Evolutionary conservation across 2,113 vertebrate genomes (phyloP).

Genomic region (Ivindomyrus marchei): DNA sequence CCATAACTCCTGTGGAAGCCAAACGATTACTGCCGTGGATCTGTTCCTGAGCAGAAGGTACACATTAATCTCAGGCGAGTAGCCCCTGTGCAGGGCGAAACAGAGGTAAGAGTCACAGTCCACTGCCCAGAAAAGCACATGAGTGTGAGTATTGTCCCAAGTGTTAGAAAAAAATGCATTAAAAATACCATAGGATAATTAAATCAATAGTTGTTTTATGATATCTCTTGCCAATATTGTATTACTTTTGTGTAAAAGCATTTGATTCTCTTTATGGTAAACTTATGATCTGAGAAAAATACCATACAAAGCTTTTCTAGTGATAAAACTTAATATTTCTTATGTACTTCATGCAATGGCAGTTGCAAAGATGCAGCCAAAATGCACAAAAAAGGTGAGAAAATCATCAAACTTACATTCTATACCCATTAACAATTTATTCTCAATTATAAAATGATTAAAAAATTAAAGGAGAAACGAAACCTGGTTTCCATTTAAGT

Average conservation of each 20-base stretch:
- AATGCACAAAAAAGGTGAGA: background rate
- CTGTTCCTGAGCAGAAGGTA: slow-evolving; percentile 40
- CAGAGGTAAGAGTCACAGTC: slow-evolving; percentile 22
- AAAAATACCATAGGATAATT: background rate
- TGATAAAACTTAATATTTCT: background rate
- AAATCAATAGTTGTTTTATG: background rate
- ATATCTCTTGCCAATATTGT: background rate
- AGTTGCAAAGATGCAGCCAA: background rate
- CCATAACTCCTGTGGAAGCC: slow-evolving; percentile 48
- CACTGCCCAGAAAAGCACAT: slow-evolving; percentile 19
- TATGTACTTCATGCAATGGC: background rate
- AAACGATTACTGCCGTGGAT: slow-evolving; percentile 57
- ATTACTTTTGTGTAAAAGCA: background rate
- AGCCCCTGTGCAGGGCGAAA: slow-evolving; percentile 48
- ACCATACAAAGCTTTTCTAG: background rate
- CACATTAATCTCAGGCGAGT: slow-evolving; percentile 54
- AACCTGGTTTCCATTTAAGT: slow-evolving; percentile 19
- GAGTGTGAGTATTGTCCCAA: too few species aligned
- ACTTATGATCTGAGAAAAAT: background rate
- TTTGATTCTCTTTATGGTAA: background rate
- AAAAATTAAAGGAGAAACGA: slow-evolving; percentile 11
- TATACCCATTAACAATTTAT: background rate
- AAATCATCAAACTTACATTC: background rate
- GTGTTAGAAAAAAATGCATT: background rate
- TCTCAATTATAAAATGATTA: slow-evolving; percentile 30